These are phyloP conservation scores for Uria aalge DNA, from an alignment of 2,113 vertebrate species.

Conservation along the genomic window DNA sequence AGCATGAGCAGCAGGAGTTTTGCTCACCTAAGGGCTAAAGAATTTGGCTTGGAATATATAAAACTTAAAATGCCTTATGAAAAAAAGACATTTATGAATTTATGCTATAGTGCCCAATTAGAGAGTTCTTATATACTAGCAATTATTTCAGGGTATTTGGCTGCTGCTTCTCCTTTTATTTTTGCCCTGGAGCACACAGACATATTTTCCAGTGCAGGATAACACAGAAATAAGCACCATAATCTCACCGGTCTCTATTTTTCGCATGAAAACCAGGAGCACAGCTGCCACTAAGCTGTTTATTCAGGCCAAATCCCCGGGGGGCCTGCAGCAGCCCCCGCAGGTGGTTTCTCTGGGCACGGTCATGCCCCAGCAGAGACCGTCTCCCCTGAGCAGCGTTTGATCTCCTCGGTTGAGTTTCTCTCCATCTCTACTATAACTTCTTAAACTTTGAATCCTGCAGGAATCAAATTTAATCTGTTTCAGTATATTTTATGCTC, in stretches of 20 bases:
- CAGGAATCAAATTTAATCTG: constrained; percentile 49
- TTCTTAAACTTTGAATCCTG: constrained; percentile 10
- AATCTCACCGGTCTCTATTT: background rate
- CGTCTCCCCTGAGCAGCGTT: background rate
- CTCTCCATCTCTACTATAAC: background rate
- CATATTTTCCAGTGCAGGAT: background rate
- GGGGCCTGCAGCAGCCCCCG: background rate
- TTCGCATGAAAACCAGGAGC: background rate
- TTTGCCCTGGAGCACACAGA: background rate
- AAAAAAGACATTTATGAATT: background rate
- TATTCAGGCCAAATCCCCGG: background rate
- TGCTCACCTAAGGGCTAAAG: background rate
- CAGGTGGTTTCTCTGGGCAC: background rate
- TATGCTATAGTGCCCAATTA: background rate
- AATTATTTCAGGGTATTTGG: background rate
- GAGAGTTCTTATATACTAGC: background rate
- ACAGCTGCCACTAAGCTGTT: background rate
- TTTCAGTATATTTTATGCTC: constrained; percentile 36
- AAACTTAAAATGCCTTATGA: background rate
- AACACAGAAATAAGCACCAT: background rate
- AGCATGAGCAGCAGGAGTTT: background rate
- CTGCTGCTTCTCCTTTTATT: background rate
- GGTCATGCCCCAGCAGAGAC: rapidly evolving
- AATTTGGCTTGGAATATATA: background rate
- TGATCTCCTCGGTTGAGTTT: background rate